These are phyloP conservation scores for Larimichthys polyactis DNA, from an alignment of 2,113 vertebrate species.

Conservation along the genomic window DNA sequence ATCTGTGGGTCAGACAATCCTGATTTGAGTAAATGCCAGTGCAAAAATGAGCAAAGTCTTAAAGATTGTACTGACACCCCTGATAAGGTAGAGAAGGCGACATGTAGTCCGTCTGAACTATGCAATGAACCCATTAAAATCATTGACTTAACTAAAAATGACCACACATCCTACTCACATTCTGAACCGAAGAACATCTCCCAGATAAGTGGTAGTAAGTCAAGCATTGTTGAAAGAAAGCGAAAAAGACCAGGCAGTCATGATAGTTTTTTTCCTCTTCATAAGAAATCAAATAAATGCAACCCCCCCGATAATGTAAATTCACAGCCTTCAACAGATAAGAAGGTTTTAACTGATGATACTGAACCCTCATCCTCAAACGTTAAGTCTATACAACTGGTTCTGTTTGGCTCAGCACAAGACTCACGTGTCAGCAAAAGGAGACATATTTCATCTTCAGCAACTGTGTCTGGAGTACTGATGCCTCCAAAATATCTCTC, in stretches of 20 bases:
- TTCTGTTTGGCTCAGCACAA: conserved; percentile 72
- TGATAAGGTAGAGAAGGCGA: neutral
- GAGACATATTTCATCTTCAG: neutral
- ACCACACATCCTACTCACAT: neutral
- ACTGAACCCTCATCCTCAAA: neutral
- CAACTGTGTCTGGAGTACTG: neutral
- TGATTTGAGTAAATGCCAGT: conserved; percentile 50
- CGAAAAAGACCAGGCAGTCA: neutral
- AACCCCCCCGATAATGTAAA: neutral
- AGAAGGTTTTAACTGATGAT: neutral
- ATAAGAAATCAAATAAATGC: conserved; percentile 22
- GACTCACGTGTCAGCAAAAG: neutral
- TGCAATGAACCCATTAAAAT: too few relatives aligned
- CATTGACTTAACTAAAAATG: conserved; percentile 14
- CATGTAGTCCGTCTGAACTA: too few relatives aligned
- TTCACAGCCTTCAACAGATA: neutral
- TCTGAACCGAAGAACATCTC: neutral
- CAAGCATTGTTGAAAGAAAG: conserved; percentile 5
- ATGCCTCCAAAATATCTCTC: conserved; percentile 64
- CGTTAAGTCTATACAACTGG: conserved; percentile 35
- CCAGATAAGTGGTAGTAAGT: neutral
- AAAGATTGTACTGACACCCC: neutral
- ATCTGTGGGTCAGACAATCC: neutral
- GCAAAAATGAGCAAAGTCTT: neutral
- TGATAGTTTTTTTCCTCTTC: neutral